phyloP scores from a whole-genome alignment of 1,140 invertebrate species.

The Drosophila hydei region DNA sequence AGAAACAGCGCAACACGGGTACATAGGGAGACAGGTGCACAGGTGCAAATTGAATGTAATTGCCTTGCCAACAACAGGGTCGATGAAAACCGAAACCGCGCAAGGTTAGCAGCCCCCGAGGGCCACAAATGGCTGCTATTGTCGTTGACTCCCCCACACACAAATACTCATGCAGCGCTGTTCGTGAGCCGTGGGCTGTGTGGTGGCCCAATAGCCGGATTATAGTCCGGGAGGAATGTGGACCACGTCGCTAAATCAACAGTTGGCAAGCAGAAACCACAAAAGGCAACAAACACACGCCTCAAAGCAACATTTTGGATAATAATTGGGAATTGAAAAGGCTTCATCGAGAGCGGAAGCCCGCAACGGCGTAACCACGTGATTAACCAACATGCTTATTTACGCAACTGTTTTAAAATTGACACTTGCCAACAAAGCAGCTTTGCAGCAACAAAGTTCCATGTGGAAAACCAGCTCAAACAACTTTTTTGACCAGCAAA shows the following conservation, averaged over 20 bases:
- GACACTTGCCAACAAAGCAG: background rate
- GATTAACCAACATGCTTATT: constrained; percentile 23
- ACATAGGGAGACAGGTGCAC: constrained; percentile 29
- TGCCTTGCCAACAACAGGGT: constrained; percentile 49
- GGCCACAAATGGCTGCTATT: constrained; percentile 60
- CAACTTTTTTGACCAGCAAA: background rate
- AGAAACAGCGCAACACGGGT: too few relatives aligned
- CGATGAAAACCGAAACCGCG: constrained; percentile 56
- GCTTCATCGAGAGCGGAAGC: constrained; percentile 20
- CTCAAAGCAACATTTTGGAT: constrained; percentile 26
- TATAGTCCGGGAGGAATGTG: constrained; percentile 13
- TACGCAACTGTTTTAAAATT: background rate
- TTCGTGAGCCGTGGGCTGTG: background rate
- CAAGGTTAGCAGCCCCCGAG: constrained; percentile 29
- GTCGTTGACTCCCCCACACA: constrained; percentile 62
- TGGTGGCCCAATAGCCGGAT: constrained; percentile 11
- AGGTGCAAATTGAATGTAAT: constrained; percentile 80
- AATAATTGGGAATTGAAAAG: constrained; percentile 35
- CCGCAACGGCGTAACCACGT: constrained; percentile 3
- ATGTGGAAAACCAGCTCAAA: background rate
- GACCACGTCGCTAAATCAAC: constrained; percentile 70
- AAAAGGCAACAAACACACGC: constrained; percentile 37
- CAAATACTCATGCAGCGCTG: background rate
- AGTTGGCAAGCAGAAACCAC: constrained; percentile 68
- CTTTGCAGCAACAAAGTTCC: background rate